phyloP scores from a whole-genome alignment of 2,113 vertebrate species.

The Podarcis muralis region DNA sequence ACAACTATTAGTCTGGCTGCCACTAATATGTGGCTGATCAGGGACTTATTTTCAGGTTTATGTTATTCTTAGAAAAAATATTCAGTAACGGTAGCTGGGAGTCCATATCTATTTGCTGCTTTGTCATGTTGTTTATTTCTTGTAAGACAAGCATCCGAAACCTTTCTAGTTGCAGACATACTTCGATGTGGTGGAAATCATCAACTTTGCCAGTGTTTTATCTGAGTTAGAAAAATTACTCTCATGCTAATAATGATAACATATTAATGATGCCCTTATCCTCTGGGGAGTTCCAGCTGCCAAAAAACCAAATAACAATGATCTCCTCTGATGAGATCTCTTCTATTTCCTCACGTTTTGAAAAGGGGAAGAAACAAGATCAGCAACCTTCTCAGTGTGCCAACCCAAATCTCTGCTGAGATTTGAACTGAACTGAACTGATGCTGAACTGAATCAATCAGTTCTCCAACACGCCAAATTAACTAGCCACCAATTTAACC shows the following conservation, averaged over 20 bases:
- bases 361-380: not conserved
- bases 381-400: not conserved
- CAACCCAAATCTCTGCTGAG: not conserved
- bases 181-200: not conserved
- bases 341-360: not conserved
- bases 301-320: not conserved
- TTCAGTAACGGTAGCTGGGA: too few relatives aligned
- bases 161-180: too few relatives aligned
- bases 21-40: too few relatives aligned
- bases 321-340: not conserved
- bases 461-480: not conserved
- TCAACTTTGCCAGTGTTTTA: not conserved
- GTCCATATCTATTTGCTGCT: too few relatives aligned
- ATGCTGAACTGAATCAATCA: too few relatives aligned
- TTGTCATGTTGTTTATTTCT: too few relatives aligned
- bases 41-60: too few relatives aligned
- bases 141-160: too few relatives aligned
- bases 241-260: not conserved
- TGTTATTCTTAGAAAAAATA: too few relatives aligned
- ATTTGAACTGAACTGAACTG: too few relatives aligned
- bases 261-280: not conserved
- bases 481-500: constrained; percentile 10
- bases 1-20: too few relatives aligned
- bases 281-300: not conserved
- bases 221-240: not conserved